Conservation (phyloP, 2,888 invertebrate genomes). For the Dryococelus australis region DNA sequence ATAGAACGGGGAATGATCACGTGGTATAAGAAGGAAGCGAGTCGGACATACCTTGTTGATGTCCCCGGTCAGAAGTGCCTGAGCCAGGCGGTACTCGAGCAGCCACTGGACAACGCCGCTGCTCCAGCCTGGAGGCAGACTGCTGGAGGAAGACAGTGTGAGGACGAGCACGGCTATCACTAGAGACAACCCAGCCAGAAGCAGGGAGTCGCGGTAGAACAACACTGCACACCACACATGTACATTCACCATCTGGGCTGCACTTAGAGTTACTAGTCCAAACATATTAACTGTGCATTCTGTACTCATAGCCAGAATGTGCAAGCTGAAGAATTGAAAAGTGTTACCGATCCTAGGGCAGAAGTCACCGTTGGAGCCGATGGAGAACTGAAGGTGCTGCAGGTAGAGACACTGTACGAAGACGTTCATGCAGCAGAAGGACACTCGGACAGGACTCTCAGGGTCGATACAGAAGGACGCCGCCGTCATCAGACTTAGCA, state of each 20-base stretch:
- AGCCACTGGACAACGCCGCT: background rate
- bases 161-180: conserved; percentile 20
- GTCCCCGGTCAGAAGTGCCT: background rate
- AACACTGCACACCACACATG: conserved; percentile 28
- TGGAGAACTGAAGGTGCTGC: conserved; percentile 67
- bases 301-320: no score
- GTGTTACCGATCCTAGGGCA: conserved; percentile 65
- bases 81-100: background rate
- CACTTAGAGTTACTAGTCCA: no score
- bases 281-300: no score
- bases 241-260: background rate
- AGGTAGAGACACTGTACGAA: conserved; percentile 68
- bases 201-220: conserved; percentile 35
- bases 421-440: conserved; percentile 66
- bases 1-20: no score
- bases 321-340: no score
- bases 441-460: conserved; percentile 64
- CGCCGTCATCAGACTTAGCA: conserved; percentile 66
- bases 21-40: no score
- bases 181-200: conserved; percentile 20
- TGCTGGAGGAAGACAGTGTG: background rate
- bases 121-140: conserved; percentile 30
- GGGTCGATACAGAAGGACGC: conserved; percentile 66
- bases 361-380: conserved; percentile 67
- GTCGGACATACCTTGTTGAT: background rate